Conservation (phyloP, 2,797 vertebrate genomes). For the Allobates femoralis region DNA sequence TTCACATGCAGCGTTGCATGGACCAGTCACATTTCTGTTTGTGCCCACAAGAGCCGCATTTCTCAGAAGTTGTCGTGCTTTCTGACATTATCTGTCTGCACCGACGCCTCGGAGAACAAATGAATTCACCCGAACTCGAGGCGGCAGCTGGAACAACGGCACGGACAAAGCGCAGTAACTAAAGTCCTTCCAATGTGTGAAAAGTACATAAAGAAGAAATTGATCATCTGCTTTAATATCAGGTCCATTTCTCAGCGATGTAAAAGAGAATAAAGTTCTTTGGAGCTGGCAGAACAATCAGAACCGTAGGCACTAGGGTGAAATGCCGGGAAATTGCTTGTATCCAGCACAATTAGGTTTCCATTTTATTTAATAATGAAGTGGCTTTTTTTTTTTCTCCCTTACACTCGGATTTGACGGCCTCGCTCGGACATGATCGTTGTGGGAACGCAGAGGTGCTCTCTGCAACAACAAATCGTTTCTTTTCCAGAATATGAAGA, state of each 20-base stretch:
- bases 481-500: conserved; percentile 40
- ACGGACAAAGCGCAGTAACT: neutral
- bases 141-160: neutral
- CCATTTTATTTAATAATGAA: conserved; percentile 53
- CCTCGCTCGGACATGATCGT: conserved; percentile 53
- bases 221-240: conserved; percentile 39
- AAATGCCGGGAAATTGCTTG: conserved; percentile 26
- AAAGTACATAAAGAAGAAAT: conserved; percentile 32
- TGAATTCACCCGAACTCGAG: neutral
- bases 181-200: conserved; percentile 30
- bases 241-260: neutral
- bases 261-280: conserved; percentile 37
- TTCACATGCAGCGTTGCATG: neutral
- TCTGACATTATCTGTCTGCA: neutral
- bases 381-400: conserved; percentile 16
- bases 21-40: too few species aligned
- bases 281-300: conserved; percentile 41
- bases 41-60: neutral
- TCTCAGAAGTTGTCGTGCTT: neutral
- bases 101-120: neutral
- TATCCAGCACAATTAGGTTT: conserved; percentile 26
- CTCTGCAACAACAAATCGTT: conserved; percentile 64
- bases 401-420: conserved; percentile 50
- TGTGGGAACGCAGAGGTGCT: conserved; percentile 31
- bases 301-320: conserved; percentile 8